Base-by-base conservation (phyloP, 2,888 invertebrate genomes). In the Lochmaea crataegi region DNA sequence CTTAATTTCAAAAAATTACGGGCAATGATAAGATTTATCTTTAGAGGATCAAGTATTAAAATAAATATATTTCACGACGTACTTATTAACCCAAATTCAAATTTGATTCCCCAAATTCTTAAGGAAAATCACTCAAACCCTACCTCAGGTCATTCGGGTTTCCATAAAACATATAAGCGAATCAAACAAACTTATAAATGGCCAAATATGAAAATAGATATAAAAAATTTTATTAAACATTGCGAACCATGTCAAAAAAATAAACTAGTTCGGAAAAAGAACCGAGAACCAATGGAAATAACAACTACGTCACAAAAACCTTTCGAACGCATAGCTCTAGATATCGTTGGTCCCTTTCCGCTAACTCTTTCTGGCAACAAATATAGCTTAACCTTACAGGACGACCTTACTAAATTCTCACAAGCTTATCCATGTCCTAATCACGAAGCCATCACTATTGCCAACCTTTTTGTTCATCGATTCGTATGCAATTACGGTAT, bases 371-470 rank as follows among this genome's bases (percentile, higher is more conserved):
- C n/a, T 0, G 81, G 81, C 42, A 80, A 82, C 63, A 76, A 75
- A 67, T 83, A 80, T 65, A 74, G 83, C 6, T 56, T 83, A 6
- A 83, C 83, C 0, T 77, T 81, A 26, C 77, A 77, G 32, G 81
- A 81, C 63, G 73, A 78, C 67, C 76, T 81, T 18, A 77, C 80
- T 0, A 79, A 77, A 72, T 83, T 78, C 64, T 70, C 79, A 1
- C 83, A 83, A 77, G 81, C 80, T 0, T 78, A 82, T 38, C 76
- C 82, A 0, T 63, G 83, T 16, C 72, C 77, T 1, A 75, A 83
- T 71, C 81, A 80, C 56, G 74, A 71, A 7, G 78, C 83, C 0
- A 66, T 73, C 26, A 82, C 80, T 0, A 77, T 82, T 3, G 82
- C 81, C 0, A 76, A 72, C 71, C 74, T 73, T 6, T 78, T 82